Evolutionary conservation across 2,888 invertebrate genomes (phyloP).

Genomic region (Orthonevra nobilis): DNA sequence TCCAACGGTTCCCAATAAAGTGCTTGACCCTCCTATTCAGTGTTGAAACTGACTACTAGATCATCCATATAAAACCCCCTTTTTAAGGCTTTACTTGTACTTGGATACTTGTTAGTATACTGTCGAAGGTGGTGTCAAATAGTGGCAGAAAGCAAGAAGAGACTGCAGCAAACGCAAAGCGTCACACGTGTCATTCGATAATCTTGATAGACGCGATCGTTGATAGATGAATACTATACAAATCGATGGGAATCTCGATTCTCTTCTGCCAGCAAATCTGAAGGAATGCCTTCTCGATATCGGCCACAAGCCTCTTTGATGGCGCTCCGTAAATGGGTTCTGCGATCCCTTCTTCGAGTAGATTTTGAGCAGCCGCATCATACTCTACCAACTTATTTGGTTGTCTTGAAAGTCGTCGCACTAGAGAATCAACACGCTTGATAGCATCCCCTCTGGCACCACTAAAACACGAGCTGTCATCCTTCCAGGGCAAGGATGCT

Average conservation of each 20-base stretch:
- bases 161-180: background rate
- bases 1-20: background rate
- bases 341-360: conserved; percentile 9
- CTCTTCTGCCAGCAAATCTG: background rate
- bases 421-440: conserved; percentile 6
- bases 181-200: conserved; percentile 5
- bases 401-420: conserved; percentile 16
- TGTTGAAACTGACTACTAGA: background rate
- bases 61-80: conserved; percentile 3
- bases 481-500: conserved; percentile 16
- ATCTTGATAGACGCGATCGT: background rate
- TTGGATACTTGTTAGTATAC: background rate
- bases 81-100: no score
- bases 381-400: conserved; percentile 13
- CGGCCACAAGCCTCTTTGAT: conserved; percentile 2
- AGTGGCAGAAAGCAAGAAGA: background rate
- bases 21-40: background rate
- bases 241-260: conserved; percentile 6
- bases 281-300: conserved; percentile 3
- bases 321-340: background rate
- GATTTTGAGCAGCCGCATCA: conserved; percentile 9
- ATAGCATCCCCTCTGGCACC: conserved; percentile 4
- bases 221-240: background rate
- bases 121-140: background rate
- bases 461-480: background rate